Conservation (phyloP, 2,888 invertebrate species). For the Agriopis leucophaearia region DNA sequence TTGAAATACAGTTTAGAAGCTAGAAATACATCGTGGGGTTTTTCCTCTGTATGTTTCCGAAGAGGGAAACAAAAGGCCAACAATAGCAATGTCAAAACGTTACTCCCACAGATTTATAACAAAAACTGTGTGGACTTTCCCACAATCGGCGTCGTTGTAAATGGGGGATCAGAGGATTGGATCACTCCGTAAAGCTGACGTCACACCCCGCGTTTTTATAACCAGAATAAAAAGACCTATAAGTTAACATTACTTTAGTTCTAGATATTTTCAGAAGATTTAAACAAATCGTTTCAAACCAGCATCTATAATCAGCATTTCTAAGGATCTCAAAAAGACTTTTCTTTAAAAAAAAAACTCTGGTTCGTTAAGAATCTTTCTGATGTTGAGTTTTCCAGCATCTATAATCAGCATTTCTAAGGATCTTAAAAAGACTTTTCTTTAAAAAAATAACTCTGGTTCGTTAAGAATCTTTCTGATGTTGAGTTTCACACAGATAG, state of each 20-base stretch:
- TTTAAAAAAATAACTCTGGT: no score
- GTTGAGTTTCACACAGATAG: no score
- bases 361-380: no score
- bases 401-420: background rate
- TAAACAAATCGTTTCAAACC: background rate
- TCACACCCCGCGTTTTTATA: slow-evolving; percentile 58
- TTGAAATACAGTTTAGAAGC: background rate
- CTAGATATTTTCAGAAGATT: background rate
- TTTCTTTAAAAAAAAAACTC: no score
- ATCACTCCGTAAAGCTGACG: slow-evolving; percentile 69
- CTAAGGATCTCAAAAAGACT: background rate
- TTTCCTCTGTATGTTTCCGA: slow-evolving; percentile 1
- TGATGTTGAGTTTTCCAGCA: background rate
- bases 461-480: no score
- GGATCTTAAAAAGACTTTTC: background rate
- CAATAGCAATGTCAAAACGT: slow-evolving; percentile 70
- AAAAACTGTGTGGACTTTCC: slow-evolving; percentile 82
- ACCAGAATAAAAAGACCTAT: slow-evolving; percentile 61
- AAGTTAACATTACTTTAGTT: background rate
- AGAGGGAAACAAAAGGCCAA: slow-evolving; percentile 59
- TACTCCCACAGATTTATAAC: slow-evolving; percentile 84
- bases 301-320: background rate
- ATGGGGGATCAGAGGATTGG: slow-evolving; percentile 77
- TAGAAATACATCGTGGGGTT: slow-evolving; percentile 13
- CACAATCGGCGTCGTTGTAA: slow-evolving; percentile 78